Evolutionary conservation across 1,140 invertebrate genomes (phyloP), one percentile per base, ranked within the genome.

Genomic region (Neotoxoptera formosana): DNA sequence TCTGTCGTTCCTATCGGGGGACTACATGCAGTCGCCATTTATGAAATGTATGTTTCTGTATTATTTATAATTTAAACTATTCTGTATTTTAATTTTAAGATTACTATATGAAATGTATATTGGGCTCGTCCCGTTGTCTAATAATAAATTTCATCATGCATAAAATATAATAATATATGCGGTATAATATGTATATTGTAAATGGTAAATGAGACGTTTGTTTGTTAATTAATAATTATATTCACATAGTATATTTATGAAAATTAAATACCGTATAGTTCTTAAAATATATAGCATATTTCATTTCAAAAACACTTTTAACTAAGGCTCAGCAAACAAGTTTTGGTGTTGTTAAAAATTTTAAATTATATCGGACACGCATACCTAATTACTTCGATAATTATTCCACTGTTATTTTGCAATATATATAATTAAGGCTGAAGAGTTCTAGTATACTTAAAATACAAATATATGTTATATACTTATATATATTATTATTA

Each of bases 141-240:
- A 41, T 41, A 41, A 41, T 41, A 41, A 41, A 41, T 41, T 41
- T 41, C 41, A 76, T n/a, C 60, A 76, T 76, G 60, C 60, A 76
- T 76, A 20, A 76, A n/a, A 76, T 14, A 67, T 67, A n/a, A 9
- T 67, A 60, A 6, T 17, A 7, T 76, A 7, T 76, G 60, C 0
- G 14, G 6, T 76, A 76, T n/a, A 34, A 2, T 41, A 41, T 41
- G 4, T 41, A 41, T 41, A 41, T 41, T n/a, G 30, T 67, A 67
- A 17, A 67, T 76, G 17, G 30, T 76, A 76, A 76, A 76, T 76
- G 30, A 76, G 60, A 76, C 17, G n/a, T 76, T 76, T n/a, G 60
- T 76, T 76, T 76, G 60, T 76, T 76, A 76, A 76, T 76, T 76
- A 76, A 76, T 76, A 76, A 76, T 76, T 76, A 76, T n/a, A 76